Evolutionary conservation across 1,140 invertebrate species (phyloP), one percentile per base, ranked within the genome.

Genomic region (Bombyx mori): DNA sequence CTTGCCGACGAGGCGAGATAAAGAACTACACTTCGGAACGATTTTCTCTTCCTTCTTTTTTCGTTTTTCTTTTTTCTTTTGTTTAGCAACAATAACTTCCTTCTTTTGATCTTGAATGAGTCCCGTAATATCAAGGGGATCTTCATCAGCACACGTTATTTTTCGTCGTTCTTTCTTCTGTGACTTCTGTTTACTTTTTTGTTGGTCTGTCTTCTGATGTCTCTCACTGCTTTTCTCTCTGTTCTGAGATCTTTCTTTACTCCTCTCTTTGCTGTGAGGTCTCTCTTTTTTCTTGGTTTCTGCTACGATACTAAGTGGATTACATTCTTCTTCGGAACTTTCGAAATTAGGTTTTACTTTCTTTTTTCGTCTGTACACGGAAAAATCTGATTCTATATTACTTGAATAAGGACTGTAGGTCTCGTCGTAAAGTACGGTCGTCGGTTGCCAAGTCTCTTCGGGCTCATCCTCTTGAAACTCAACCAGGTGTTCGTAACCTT

Each of bases 401-500:
- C 52, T 60, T 1, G 63, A 66, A 48, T 42, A 18, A 7, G 61
- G 66, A 57, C 61, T 75, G 8, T 79, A 69, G 12, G 66, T 70
- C 12, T 48, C 52, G 42, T 71, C 69, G 0, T 48, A 12, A n/a
- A 42, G 46, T 42, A 12, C 9, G 3, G 12, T 44, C 7, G 61
- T 60, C 42, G 75, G 58, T 53, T 78, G 55, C 68, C 72, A 78
- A 49, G 73, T 68, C 8, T 77, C 74, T 62, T 81, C 77, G n/a
- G 73, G 66, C 8, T 83, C 26, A 35, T 35, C 26, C 26, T 35
- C 79, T 57, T 82, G 74, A 12, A 78, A 61, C 59, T 88, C 83
- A 10, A 88, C 73, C 44, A 82, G 65, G 63, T 88, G 82, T 64
- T 89, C 88, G 54, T 89, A 89, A 58, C 88, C 88, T 89, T 53